phyloP scores from a whole-genome alignment of 2,888 invertebrate genomes.

The Drosophila greeni region DNA sequence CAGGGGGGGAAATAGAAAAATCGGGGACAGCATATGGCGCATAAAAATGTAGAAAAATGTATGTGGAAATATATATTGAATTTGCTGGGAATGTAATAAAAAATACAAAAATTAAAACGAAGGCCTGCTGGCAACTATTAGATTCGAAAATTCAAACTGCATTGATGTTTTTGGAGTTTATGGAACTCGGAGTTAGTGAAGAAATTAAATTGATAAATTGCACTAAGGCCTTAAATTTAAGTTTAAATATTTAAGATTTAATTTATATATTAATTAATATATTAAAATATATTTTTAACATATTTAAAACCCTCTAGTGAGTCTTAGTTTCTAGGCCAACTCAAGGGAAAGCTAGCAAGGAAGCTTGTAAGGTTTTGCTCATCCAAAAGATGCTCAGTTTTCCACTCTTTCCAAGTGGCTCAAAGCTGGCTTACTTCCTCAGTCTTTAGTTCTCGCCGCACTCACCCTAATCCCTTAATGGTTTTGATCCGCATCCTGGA shows the following conservation, averaged over 20 bases:
- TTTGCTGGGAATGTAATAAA: conserved; percentile 23
- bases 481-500: neutral
- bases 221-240: neutral
- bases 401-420: neutral
- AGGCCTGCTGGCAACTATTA: conserved; percentile 13
- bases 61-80: conserved; percentile 22
- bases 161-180: neutral
- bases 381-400: neutral
- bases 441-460: neutral
- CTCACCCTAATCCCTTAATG: conserved; percentile 8
- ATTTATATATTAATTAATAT: neutral
- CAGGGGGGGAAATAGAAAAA: conserved; percentile 6
- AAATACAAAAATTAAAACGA: neutral
- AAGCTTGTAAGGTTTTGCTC: neutral
- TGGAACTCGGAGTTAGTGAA: neutral
- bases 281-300: too few species aligned
- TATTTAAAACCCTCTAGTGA: neutral
- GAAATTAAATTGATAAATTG: neutral
- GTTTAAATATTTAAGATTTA: too few species aligned
- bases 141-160: conserved; percentile 1
- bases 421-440: neutral
- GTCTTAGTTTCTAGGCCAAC: neutral
- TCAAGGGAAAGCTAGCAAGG: neutral
- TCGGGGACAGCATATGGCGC: conserved; percentile 9
- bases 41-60: conserved; percentile 16